Evolutionary conservation across 1,140 invertebrate species (phyloP).

Genomic region (Diorhabda carinulata): DNA sequence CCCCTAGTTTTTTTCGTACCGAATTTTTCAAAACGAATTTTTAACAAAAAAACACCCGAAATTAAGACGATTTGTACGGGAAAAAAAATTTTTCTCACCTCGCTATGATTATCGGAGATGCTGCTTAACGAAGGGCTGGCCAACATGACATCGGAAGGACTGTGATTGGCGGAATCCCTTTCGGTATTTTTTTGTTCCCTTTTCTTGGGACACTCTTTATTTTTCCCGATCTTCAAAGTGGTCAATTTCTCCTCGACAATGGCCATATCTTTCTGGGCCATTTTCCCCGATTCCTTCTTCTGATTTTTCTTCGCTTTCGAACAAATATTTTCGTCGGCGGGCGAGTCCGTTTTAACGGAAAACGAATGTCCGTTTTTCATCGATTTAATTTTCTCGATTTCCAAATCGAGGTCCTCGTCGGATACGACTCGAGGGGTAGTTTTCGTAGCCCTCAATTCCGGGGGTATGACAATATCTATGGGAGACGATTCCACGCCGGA

Average conservation of each 20-base stretch:
- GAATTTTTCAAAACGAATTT: too few species aligned
- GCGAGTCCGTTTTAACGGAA: background rate
- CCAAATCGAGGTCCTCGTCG: conserved; percentile 58
- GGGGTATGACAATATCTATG: conserved; percentile 57
- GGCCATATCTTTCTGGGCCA: conserved; percentile 23
- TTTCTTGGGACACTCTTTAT: conserved; percentile 13
- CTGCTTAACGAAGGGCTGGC: conserved; percentile 61
- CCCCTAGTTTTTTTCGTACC: too few species aligned
- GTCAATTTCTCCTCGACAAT: conserved; percentile 42
- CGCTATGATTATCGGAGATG: conserved; percentile 64
- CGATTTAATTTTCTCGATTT: conserved; percentile 53
- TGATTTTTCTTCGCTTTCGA: conserved; percentile 5
- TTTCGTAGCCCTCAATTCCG: conserved; percentile 48
- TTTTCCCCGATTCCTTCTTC: conserved; percentile 16
- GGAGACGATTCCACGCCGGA: conserved; percentile 54
- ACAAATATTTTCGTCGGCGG: background rate
- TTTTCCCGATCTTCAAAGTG: conserved; percentile 46
- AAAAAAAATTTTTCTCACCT: conserved; percentile 48
- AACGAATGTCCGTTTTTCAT: conserved; percentile 23
- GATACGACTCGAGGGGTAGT: conserved; percentile 55
- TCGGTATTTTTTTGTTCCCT: conserved; percentile 36
- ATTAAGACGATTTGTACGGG: too few species aligned
- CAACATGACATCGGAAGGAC: conserved; percentile 61
- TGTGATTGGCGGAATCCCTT: conserved; percentile 65
- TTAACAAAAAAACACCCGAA: too few species aligned